A percentile compares a stretch with the other conserved stretches of the same genome.
These are phyloP conservation scores for Lophius americanus DNA, from an alignment of 2,797 vertebrate species.

Conservation along the genomic window DNA sequence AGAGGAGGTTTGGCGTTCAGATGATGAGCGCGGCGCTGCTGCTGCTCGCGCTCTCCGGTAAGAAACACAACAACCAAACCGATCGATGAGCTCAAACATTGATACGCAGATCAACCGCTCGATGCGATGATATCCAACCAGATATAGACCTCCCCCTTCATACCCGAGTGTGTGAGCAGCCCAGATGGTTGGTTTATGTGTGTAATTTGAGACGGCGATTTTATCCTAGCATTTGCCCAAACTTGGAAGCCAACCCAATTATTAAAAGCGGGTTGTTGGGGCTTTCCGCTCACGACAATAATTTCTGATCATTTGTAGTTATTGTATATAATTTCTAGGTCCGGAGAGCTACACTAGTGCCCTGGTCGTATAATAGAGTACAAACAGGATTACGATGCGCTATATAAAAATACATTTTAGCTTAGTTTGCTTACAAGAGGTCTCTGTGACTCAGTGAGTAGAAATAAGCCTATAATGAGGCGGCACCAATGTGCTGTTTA, in stretches of 20 bases:
- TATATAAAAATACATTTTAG: conserved; percentile 35
- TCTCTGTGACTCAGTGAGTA: conserved; percentile 9
- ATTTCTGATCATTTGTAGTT: conserved; percentile 3
- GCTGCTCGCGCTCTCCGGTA: conserved; percentile 72
- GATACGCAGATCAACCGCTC: conserved; percentile 30
- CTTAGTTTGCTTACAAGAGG: background rate
- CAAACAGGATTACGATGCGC: conserved; percentile 41
- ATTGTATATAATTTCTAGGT: background rate
- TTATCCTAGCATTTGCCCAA: background rate
- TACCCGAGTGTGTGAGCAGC: too few relatives aligned
- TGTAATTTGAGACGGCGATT: conserved; percentile 17
- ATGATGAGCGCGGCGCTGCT: conserved; percentile 60
- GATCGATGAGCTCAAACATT: conserved; percentile 23
- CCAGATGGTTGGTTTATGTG: background rate
- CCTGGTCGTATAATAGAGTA: conserved; percentile 17
- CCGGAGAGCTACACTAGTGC: conserved; percentile 11
- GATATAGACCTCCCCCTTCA: background rate
- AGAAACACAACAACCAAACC: conserved; percentile 42
- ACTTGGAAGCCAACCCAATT: background rate
- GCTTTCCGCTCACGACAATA: background rate
- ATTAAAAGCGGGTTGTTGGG: background rate
- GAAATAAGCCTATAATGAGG: conserved; percentile 19
- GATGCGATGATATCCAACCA: background rate
- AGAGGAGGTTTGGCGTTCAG: conserved; percentile 52
- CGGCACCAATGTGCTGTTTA: conserved; percentile 13